Conservation (phyloP, 2,888 invertebrate genomes). For the Isoperla grammatica region DNA sequence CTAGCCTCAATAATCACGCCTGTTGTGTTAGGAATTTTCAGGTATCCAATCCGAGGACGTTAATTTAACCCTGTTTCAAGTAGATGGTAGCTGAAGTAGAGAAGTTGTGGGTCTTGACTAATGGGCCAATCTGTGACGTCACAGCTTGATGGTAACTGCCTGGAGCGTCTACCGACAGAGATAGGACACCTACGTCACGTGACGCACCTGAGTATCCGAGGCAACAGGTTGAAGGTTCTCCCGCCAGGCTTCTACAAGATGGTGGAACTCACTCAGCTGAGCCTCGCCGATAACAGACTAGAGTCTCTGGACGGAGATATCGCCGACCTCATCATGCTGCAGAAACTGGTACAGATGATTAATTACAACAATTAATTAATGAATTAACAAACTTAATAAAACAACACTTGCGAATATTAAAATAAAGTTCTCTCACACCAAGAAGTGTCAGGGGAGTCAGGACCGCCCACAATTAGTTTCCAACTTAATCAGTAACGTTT, state of each 20-base stretch:
- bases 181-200: constrained; percentile 63
- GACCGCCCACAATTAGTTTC: no score
- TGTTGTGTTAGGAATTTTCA: no score
- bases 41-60: no score
- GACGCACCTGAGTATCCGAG: constrained; percentile 64
- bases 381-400: constrained; percentile 20
- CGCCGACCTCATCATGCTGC: constrained; percentile 73
- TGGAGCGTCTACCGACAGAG: constrained; percentile 65
- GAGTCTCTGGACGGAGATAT: constrained; percentile 66
- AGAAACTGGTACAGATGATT: constrained; percentile 55
- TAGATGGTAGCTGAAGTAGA: no score
- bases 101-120: no score
- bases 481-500: no score
- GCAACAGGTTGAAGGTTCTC: constrained; percentile 61
- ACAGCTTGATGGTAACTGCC: constrained; percentile 78
- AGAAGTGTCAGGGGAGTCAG: no score
- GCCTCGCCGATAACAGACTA: constrained; percentile 77
- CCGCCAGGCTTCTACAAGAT: constrained; percentile 74
- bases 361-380: no score
- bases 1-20: no score
- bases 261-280: constrained; percentile 65
- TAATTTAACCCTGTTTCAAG: no score
- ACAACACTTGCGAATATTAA: no score
- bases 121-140: background rate
- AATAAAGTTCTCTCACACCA: no score